phyloP scores from a whole-genome alignment of 2,113 vertebrate species.

The Sinocyclocheilus anophthalmus region DNA sequence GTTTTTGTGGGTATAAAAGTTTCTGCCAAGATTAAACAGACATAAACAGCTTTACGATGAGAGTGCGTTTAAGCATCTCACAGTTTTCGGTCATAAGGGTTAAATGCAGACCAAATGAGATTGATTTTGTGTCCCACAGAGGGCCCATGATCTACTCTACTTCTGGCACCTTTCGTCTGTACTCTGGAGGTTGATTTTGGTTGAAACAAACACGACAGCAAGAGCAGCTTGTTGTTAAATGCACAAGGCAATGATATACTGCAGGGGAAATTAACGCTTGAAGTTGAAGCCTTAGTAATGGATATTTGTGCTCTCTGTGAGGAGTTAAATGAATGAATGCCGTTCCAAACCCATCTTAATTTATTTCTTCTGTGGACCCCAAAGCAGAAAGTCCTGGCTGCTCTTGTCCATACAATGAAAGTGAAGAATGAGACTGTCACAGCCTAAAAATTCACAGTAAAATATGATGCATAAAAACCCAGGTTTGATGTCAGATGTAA shows the following conservation, averaged over 20 bases:
- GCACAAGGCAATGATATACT: neutral
- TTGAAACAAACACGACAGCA: neutral
- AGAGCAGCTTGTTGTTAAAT: neutral
- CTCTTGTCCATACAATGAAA: neutral
- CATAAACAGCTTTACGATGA: neutral
- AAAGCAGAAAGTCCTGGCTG: neutral
- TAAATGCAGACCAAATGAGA: slow-evolving; percentile 22
- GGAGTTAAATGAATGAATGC: neutral
- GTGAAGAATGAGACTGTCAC: neutral
- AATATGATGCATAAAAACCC: no score
- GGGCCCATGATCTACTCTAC: neutral
- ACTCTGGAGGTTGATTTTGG: neutral
- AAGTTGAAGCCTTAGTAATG: neutral
- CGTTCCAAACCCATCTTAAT: neutral
- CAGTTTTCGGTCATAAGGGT: neutral
- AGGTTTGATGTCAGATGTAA: no score
- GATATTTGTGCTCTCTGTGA: neutral
- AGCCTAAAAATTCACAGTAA: no score
- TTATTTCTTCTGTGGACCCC: neutral
- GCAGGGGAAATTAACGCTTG: neutral
- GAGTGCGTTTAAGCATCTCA: neutral
- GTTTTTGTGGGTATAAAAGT: neutral
- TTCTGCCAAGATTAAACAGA: neutral
- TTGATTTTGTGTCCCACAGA: slow-evolving; percentile 33
- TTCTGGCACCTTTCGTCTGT: neutral